Percentiles rank a stretch among this genome's conserved stretches.
Evolutionary conservation across 2,797 vertebrate genomes (phyloP).

Genomic region (Babyrousa celebensis): DNA sequence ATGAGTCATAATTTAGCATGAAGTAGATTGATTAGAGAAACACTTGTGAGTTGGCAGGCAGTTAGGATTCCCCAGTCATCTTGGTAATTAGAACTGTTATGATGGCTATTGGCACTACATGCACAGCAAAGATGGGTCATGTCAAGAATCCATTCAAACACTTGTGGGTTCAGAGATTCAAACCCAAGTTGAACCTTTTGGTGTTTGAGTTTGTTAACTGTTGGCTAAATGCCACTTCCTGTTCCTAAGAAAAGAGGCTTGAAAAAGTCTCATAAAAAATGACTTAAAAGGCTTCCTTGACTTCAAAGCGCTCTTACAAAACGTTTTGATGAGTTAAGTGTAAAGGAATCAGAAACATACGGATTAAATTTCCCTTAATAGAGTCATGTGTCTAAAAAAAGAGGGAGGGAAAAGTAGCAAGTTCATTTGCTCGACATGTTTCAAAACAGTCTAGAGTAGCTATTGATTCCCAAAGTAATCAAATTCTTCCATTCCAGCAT

Average conservation of each 20-base stretch:
- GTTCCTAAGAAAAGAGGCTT: constrained; percentile 87
- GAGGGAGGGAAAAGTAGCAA: constrained; percentile 76
- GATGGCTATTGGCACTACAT: constrained; percentile 67
- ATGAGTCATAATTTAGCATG: constrained; percentile 86
- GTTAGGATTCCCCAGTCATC: constrained; percentile 56
- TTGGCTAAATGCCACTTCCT: constrained; percentile 89
- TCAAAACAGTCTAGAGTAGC: constrained; percentile 49
- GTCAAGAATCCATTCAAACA: constrained; percentile 80
- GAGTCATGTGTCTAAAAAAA: constrained; percentile 84
- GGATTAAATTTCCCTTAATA: constrained; percentile 88
- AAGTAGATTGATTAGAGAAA: constrained; percentile 84
- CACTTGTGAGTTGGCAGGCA: constrained; percentile 74
- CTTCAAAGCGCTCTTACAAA: constrained; percentile 88
- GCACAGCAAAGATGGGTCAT: constrained; percentile 76
- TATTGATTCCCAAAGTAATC: constrained; percentile 56
- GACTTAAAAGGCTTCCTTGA: constrained; percentile 89
- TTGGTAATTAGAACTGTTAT: constrained; percentile 62
- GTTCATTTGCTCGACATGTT: constrained; percentile 73
- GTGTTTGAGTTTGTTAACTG: constrained; percentile 85
- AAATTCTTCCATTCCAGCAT: constrained; percentile 26
- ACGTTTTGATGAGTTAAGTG: constrained; percentile 89
- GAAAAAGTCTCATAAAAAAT: constrained; percentile 89
- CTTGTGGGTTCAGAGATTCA: constrained; percentile 80
- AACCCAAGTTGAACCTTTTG: constrained; percentile 85
- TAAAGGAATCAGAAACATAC: constrained; percentile 89